Percentiles rank a stretch among this genome's conserved stretches.
These are phyloP conservation scores for Conopomorpha cramerella DNA, from an alignment of 1,140 invertebrate genomes.

Conservation along the genomic window DNA sequence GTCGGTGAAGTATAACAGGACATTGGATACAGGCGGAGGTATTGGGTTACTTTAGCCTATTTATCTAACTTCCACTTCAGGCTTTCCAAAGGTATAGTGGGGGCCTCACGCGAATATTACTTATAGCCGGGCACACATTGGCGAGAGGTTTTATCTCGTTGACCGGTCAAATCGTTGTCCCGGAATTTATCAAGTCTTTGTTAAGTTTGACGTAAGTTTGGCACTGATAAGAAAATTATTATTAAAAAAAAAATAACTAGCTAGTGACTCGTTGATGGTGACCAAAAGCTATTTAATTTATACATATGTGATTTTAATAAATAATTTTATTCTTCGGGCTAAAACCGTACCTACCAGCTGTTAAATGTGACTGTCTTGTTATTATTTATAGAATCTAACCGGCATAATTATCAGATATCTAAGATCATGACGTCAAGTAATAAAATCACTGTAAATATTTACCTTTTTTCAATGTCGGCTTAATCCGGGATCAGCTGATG, in stretches of 20 bases:
- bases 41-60: too few species aligned
- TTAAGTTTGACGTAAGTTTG: neutral
- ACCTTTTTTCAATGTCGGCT: slow-evolving; percentile 16
- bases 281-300: neutral
- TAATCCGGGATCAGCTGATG: slow-evolving; percentile 8
- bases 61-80: too few species aligned
- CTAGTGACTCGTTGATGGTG: too few species aligned
- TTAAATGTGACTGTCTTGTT: too few species aligned
- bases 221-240: too few species aligned
- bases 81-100: too few species aligned
- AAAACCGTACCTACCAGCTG: too few species aligned
- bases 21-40: too few species aligned
- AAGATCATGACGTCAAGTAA: neutral
- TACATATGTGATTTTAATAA: neutral
- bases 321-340: neutral
- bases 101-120: neutral
- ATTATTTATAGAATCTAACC: neutral
- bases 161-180: neutral
- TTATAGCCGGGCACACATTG: neutral
- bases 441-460: slow-evolving; percentile 32
- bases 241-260: neutral
- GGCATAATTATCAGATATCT: neutral
- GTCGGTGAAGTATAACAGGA: too few species aligned
- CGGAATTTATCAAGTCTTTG: neutral
- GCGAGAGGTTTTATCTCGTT: neutral